phyloP scores from a whole-genome alignment of 2,797 vertebrate species.

The Limosa lapponica region DNA sequence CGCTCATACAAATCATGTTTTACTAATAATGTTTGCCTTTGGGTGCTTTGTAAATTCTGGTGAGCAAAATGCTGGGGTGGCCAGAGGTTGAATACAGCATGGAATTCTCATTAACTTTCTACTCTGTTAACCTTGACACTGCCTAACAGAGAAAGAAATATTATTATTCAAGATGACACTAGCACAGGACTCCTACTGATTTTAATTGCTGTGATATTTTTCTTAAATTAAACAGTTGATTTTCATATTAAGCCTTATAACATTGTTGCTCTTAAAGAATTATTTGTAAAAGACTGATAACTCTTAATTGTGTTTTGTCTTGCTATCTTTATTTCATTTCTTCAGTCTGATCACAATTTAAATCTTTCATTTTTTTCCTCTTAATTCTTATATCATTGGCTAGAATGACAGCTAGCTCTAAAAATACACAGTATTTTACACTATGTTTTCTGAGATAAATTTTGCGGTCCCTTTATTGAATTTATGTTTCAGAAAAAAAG shows the following conservation, averaged over 20 bases:
- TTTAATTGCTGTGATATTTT: slow-evolving; percentile 69
- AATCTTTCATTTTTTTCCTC: background rate
- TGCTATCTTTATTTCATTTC: background rate
- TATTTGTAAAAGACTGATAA: slow-evolving; percentile 10
- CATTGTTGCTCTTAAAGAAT: slow-evolving; percentile 28
- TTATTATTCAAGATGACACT: slow-evolving; percentile 46
- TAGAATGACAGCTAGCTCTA: background rate
- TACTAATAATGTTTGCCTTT: background rate
- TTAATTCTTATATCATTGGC: background rate
- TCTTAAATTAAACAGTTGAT: slow-evolving; percentile 68
- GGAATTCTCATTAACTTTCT: slow-evolving; percentile 39
- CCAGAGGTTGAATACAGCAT: slow-evolving; percentile 17
- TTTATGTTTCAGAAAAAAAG: background rate
- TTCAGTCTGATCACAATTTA: background rate
- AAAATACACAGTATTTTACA: background rate
- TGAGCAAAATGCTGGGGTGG: background rate
- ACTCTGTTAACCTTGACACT: slow-evolving; percentile 40
- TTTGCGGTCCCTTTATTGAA: background rate
- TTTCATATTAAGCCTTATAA: slow-evolving; percentile 60
- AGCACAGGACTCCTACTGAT: slow-evolving; percentile 60
- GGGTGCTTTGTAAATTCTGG: background rate
- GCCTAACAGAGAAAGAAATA: slow-evolving; percentile 23
- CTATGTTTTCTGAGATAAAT: background rate
- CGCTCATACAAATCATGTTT: background rate
- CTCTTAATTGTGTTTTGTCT: slow-evolving; percentile 28